Base-by-base conservation (phyloP, 1,140 invertebrate genomes). In the Dinoponera quadriceps region DNA sequence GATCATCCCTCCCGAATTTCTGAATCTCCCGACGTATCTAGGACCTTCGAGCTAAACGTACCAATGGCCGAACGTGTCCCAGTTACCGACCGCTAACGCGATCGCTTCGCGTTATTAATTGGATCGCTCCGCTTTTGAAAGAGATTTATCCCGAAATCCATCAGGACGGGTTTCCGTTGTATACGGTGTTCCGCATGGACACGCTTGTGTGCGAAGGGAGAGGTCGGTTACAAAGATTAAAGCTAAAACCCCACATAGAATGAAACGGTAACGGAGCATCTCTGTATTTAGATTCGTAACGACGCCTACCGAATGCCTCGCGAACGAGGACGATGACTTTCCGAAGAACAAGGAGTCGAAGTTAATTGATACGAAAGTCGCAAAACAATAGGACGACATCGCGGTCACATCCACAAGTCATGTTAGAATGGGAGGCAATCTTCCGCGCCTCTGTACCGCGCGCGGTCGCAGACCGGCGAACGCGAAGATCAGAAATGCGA, bases 1-100 rank as follows among this genome's bases (percentile, higher is more conserved):
- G 69, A 74, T 82, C 78, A 74, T 71, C 57, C 25, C 65, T 29
- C 65, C 22, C 44, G 25, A 80, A 80, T 80, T 29, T 69, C 44
- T 20, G 18, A 65, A 65, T n/a, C 73, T 51, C 44, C 33, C 48
- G 60, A 44, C 14, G 27, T 68, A 51, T 68, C 0, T 27, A 1
- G 16, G 25, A 59, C 14, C 57, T 18, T 16, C 7, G 54, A 20
- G n/a, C 4, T 22, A 11, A 22, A 44, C 44, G 9, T 71, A 48
- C 38, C 38, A 71, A 22, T 5, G 27, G 22, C 20, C 11, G 63
- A 51, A 54, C 48, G 48, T 22, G 27, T 13, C 33, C 29, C 20
- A 57, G 13, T 27, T 51, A 25, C 20, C 60, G 29, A 22, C 49
- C 5, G 7, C n/a, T 27, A n/a, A 20, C 18, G n/a, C 59, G 29